These are phyloP conservation scores for Bradypodion pumilum DNA, from an alignment of 2,797 vertebrate species.

Conservation along the genomic window DNA sequence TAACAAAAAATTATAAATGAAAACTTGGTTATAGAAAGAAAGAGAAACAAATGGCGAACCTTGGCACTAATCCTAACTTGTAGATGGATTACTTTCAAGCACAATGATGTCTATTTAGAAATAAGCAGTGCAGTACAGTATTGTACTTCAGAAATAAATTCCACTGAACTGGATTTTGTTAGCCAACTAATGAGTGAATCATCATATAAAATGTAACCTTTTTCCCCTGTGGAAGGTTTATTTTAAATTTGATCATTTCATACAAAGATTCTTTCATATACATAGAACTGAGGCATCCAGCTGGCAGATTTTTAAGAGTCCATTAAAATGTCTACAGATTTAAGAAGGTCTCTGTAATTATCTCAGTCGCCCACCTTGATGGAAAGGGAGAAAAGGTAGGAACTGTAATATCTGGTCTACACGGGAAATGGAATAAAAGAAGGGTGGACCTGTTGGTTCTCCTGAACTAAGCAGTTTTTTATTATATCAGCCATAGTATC, in stretches of 20 bases:
- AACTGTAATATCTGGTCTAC: not conserved
- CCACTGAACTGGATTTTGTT: not conserved
- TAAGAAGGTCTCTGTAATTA: too few species aligned
- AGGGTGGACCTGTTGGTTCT: not conserved
- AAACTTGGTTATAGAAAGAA: too few species aligned
- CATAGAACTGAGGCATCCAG: not conserved
- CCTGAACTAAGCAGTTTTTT: not conserved
- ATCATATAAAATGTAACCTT: not conserved
- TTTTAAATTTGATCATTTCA: not conserved
- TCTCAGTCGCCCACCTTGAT: not conserved
- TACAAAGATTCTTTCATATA: not conserved
- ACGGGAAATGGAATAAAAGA: too few species aligned
- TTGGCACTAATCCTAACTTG: too few species aligned
- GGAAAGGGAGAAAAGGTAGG: slow-evolving; percentile 13
- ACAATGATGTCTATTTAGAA: not conserved
- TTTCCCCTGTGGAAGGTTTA: not conserved
- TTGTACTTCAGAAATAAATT: not conserved
- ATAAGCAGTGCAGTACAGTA: not conserved
- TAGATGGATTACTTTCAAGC: too few species aligned
- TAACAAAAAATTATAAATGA: too few species aligned
- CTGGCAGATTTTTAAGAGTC: too few species aligned
- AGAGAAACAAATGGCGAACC: too few species aligned
- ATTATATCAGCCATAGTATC: not conserved
- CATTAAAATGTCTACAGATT: too few species aligned
- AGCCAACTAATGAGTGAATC: not conserved